Evolutionary conservation across 2,797 vertebrate genomes (phyloP), one percentile per base, ranked within the genome.

Genomic region (Streptopelia turtur): DNA sequence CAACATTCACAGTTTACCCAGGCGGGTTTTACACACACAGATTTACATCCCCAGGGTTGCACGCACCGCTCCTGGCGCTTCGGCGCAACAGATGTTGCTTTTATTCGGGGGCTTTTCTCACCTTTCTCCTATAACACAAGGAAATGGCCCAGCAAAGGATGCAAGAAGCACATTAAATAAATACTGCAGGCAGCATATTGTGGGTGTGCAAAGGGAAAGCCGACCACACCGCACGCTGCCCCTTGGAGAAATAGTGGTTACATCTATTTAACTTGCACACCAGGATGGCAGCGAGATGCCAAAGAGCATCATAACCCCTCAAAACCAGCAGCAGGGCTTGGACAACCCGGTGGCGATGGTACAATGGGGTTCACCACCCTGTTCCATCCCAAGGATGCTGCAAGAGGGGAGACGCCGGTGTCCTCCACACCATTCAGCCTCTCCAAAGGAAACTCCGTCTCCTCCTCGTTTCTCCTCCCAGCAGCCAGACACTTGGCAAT

Each of bases 361-460:
- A 11, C 0, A 2, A 6, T 5, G n/a, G 7, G 17, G 4, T 3
- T 80, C 28, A 5, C 27, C 39, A 33, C 7, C 27, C 16, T 50
- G 53, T 8, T 28, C 47, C n/a, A 52, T 3, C 59, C 47, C 13
- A 25, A 52, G 39, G 37, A 17, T 39, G 72, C 25, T 24, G 59
- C 53, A 76, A 59, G 9, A 41, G 10, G 9, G 55, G 45, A 84
- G 37, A 22, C 4, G 25, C 31, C 0, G 0, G 68, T 68, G 75
- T 74, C 41, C 81, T 83, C 87, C 74, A 70, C 25, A 1, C 31
- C 2, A 12, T 15, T 77, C 33, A 93, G 35, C 70, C 53, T 49
- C 68, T 85, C 86, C 87, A 71, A 87, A 85, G 89, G 28, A 66
- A 95, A 72, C 82, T 88, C 80, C 79, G 5, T 71, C 89, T 80